Evolutionary conservation across 2,888 invertebrate species (phyloP).

Genomic region (Philonicus albiceps): DNA sequence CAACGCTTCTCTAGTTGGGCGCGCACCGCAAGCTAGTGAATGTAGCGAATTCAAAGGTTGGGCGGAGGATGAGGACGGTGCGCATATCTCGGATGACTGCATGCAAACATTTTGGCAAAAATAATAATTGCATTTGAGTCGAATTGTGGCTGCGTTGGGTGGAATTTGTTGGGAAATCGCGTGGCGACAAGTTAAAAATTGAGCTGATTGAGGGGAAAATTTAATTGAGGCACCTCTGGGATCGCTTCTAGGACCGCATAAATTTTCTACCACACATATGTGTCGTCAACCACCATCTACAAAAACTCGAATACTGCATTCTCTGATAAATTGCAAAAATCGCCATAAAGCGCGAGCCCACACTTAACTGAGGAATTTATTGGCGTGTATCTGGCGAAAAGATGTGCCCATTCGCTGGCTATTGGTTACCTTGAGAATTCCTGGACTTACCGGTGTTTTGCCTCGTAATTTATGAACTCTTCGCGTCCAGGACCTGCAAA

Average conservation of each 20-base stretch:
- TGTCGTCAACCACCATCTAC: neutral
- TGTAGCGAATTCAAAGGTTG: neutral
- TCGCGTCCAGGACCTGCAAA: neutral
- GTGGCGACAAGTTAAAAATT: neutral
- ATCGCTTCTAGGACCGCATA: neutral
- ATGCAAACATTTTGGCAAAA: conserved; percentile 1
- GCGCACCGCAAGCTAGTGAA: neutral
- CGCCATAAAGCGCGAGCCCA: conserved; percentile 25
- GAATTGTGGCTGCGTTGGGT: neutral
- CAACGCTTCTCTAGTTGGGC: neutral
- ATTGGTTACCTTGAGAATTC: conserved; percentile 1
- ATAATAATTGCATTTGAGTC: neutral
- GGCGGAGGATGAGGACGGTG: neutral
- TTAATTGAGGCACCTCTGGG: neutral
- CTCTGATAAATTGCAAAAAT: conserved; percentile 12
- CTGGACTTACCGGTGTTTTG: neutral
- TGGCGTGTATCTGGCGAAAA: neutral
- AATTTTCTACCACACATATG: neutral
- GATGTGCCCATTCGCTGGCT: neutral
- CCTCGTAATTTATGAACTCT: conserved; percentile 27
- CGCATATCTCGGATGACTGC: conserved; percentile 20
- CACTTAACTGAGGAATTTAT: conserved; percentile 36
- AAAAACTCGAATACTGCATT: neutral
- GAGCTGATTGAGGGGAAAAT: neutral
- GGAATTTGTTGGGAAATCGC: neutral